These are phyloP conservation scores for Rhinatrema bivittatum DNA, from an alignment of 2,797 vertebrate genomes.

Conservation along the genomic window DNA sequence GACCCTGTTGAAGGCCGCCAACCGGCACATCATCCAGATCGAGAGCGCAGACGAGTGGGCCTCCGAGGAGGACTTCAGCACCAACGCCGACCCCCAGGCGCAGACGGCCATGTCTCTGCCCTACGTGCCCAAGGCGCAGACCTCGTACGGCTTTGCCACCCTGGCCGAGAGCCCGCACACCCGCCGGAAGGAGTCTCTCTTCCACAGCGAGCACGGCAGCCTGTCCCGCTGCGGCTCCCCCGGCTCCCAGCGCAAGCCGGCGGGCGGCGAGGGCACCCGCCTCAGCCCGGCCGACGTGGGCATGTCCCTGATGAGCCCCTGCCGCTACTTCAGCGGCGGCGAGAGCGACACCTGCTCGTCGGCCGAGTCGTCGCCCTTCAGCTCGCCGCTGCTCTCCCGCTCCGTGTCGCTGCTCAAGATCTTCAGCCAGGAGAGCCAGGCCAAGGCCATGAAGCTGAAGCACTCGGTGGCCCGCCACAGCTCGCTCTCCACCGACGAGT, in stretches of 20 bases:
- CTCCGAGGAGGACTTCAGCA: slow-evolving; percentile 42
- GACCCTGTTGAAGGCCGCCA: slow-evolving; percentile 69
- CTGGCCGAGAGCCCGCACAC: slow-evolving; percentile 94
- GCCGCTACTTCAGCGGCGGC: slow-evolving; percentile 86
- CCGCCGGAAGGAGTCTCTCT: slow-evolving; percentile 86
- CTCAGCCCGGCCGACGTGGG: slow-evolving; percentile 66
- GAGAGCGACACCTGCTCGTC: slow-evolving; percentile 96
- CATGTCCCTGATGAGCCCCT: slow-evolving; percentile 77
- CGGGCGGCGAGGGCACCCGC: slow-evolving; percentile 49
- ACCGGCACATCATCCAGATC: slow-evolving; percentile 90
- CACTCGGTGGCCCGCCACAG: slow-evolving; percentile 83
- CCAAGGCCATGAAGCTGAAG: slow-evolving; percentile 86
- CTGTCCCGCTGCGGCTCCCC: slow-evolving; percentile 72
- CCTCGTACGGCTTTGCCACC: slow-evolving; percentile 86
- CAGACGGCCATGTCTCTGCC: slow-evolving; percentile 88
- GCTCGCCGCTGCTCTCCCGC: slow-evolving; percentile 84
- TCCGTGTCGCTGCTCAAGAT: slow-evolving; percentile 89
- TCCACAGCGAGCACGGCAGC: slow-evolving; percentile 86
- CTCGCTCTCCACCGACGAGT: slow-evolving; percentile 88
- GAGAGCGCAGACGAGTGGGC: slow-evolving; percentile 85
- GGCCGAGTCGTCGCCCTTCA: slow-evolving; percentile 88
- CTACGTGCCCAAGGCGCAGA: slow-evolving; percentile 89
- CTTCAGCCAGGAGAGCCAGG: slow-evolving; percentile 88
- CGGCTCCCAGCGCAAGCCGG: slow-evolving; percentile 59
- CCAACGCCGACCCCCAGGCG: slow-evolving; percentile 79